Evolutionary conservation across 2,797 vertebrate genomes (phyloP).

Genomic region (Hemibagrus guttatus): DNA sequence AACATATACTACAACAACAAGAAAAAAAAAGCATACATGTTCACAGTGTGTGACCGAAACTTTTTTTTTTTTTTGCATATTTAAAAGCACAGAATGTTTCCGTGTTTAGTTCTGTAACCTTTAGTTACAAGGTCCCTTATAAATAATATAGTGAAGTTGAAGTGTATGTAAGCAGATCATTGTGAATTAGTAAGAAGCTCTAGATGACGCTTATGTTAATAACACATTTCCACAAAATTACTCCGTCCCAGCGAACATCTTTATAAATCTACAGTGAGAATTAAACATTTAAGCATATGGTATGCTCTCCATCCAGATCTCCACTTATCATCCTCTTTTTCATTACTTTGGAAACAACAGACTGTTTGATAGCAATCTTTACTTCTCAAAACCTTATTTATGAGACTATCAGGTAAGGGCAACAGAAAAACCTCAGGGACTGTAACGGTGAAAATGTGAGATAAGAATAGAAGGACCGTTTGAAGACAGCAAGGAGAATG

Average conservation of each 20-base stretch:
- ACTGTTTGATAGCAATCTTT: background rate
- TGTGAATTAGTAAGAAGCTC: background rate
- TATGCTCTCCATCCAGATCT: constrained; percentile 21
- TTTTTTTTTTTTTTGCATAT: background rate
- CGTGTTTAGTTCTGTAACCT: background rate
- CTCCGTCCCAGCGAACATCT: constrained; percentile 12
- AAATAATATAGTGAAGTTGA: background rate
- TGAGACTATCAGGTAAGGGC: background rate
- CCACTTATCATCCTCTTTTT: background rate
- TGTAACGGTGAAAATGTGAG: background rate
- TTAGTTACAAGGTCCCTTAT: background rate
- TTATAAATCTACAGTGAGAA: background rate
- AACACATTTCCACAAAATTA: constrained; percentile 5
- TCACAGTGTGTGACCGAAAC: background rate
- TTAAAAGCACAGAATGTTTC: background rate
- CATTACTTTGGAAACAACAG: constrained; percentile 3
- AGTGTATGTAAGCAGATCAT: background rate
- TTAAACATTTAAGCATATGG: constrained; percentile 19
- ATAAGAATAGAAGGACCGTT: background rate
- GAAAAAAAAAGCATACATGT: background rate
- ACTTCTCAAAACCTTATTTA: background rate
- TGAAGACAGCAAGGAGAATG: background rate
- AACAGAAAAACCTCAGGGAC: background rate
- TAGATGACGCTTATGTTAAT: constrained; percentile 9
- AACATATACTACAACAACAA: background rate